Base-by-base conservation (phyloP, 2,888 invertebrate genomes). In the Epistrophe grossulariae region DNA sequence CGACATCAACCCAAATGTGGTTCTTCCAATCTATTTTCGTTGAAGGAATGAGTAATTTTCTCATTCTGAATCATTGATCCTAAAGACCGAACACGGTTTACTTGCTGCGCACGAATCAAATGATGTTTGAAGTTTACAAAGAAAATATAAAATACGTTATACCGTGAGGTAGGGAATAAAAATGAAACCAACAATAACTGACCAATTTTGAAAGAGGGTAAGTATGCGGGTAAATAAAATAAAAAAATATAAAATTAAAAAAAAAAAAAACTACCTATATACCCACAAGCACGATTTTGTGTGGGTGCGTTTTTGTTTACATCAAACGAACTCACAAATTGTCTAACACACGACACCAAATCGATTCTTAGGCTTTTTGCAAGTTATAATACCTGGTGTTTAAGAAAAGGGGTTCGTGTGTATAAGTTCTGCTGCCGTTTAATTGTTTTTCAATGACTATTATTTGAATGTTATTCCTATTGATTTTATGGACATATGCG, bases 1-100 rank as follows among this genome's bases (percentile, higher is more conserved):
- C 81, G 77, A 77, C 84, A 85, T 85, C 76, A 78, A 70, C 50
- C 70, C 82, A 85, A 78, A 77, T 68, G 78, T 43, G 84, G 72
- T 78, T 57, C 82, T 48, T 72, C n/a, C 66, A 84, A 76, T 77
- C 38, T 35, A 15, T 55, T 60, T 71, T 45, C 17, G n/a, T 60
- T 40, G 24, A 55, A 70, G 55, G 70, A 74, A 85, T 85, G 85
- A 85, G 85, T 85, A 85, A 82, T 82, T 24, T 24, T 85, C 40
- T 43, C 15, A 71, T 64, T 70, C 55, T 84, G 84, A 84, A 84
- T 84, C 79, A 84, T 71, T 82, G 45, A 62, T 70, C 60, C 77
- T 55, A 73, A 72, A 60, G 55, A 55, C 72, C 45, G 62, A 76
- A 68, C 78, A 45, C 52, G 55, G 82, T 43, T 70, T 43, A 57